Conservation (phyloP, 1,140 invertebrate genomes). For the Drosophila micromelanica region DNA sequence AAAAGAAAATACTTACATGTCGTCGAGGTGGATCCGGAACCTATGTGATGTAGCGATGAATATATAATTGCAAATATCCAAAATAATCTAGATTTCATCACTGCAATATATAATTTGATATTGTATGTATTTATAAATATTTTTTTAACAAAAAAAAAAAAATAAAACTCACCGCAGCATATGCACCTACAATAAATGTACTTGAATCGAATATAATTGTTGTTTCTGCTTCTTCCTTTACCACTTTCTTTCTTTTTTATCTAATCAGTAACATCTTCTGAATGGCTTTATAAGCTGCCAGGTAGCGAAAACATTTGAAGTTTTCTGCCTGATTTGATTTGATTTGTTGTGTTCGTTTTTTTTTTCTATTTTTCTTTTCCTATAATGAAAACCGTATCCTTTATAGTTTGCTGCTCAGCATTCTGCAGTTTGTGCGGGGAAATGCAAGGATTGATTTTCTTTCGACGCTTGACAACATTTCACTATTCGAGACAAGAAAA, state of each 20-base stretch:
- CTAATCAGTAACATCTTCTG: conserved; percentile 19
- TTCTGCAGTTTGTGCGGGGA: conserved; percentile 22
- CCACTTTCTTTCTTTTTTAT: conserved; percentile 18
- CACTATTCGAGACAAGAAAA: conserved; percentile 17
- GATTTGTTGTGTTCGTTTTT: no score
- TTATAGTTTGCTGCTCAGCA: conserved; percentile 9
- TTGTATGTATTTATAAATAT: background rate
- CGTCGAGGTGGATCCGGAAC: conserved; percentile 75
- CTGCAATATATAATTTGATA: conserved; percentile 41
- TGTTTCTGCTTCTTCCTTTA: conserved; percentile 27
- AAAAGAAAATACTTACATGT: conserved; percentile 62
- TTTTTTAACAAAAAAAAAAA: background rate
- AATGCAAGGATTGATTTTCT: conserved; percentile 19
- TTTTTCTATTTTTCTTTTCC: background rate
- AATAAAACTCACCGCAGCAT: conserved; percentile 64
- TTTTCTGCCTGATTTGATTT: background rate
- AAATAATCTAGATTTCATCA: conserved; percentile 83
- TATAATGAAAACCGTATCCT: conserved; percentile 3
- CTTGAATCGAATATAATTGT: conserved; percentile 49
- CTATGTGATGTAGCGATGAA: conserved; percentile 79
- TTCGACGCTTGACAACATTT: conserved; percentile 25
- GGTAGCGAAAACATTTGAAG: background rate
- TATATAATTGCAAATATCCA: conserved; percentile 83
- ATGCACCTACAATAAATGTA: conserved; percentile 57
- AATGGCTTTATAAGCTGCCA: background rate